phyloP scores from a whole-genome alignment of 2,888 invertebrate species.

The Cheilosia scutellata region DNA sequence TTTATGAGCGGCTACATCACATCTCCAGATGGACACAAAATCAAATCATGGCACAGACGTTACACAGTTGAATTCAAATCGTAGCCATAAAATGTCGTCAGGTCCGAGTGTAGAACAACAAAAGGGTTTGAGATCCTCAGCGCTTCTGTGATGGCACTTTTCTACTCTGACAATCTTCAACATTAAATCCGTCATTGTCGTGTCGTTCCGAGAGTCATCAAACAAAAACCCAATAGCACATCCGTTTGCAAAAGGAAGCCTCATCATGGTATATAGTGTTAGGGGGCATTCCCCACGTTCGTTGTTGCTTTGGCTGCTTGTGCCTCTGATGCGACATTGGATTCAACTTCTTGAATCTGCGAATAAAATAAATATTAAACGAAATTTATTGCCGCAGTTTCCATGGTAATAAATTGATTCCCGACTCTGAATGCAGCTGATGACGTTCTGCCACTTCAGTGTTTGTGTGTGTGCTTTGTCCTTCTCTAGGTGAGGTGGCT shows the following conservation, averaged over 20 bases:
- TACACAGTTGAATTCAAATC: slow-evolving; percentile 58
- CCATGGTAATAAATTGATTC: slow-evolving; percentile 74
- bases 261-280: slow-evolving; percentile 17
- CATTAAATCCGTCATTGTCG: slow-evolving; percentile 74
- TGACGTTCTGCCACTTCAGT: slow-evolving; percentile 58
- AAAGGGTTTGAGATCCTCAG: background rate
- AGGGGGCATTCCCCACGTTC: slow-evolving; percentile 33
- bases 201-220: slow-evolving; percentile 71
- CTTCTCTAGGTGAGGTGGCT: slow-evolving; percentile 27
- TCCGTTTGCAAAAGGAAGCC: slow-evolving; percentile 56
- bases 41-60: slow-evolving; percentile 22
- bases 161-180: slow-evolving; percentile 66
- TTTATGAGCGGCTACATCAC: slow-evolving; percentile 60
- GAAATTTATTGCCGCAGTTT: slow-evolving; percentile 73
- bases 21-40: slow-evolving; percentile 56
- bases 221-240: slow-evolving; percentile 72
- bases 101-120: slow-evolving; percentile 17
- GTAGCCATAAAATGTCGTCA: slow-evolving; percentile 32
- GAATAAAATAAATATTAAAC: slow-evolving; percentile 74
- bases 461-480: slow-evolving; percentile 9
- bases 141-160: slow-evolving; percentile 40
- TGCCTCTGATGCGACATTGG: slow-evolving; percentile 3
- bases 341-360: slow-evolving; percentile 54
- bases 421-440: slow-evolving; percentile 62
- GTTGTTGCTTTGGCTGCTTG: background rate